Evolutionary conservation across 2,888 invertebrate genomes (phyloP).

Genomic region (Cartodere bifasciata): DNA sequence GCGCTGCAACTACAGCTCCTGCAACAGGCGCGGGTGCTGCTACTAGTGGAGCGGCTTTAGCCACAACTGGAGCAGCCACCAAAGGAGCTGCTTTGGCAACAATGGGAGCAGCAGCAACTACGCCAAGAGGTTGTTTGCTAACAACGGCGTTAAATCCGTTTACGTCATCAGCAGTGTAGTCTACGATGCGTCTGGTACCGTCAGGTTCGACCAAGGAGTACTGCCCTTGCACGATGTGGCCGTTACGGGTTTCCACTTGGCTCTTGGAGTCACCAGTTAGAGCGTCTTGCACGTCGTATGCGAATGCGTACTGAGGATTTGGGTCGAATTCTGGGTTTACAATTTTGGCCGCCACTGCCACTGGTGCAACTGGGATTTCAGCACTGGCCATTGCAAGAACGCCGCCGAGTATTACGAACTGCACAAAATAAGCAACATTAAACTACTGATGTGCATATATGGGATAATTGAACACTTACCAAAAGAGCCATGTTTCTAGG

Average conservation of each 20-base stretch:
- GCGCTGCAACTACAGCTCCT: constrained; percentile 10
- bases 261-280: constrained; percentile 45
- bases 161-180: constrained; percentile 42
- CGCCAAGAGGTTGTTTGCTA: constrained; percentile 5
- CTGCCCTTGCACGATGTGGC: constrained; percentile 48
- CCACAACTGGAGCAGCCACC: constrained; percentile 14
- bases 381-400: too few relatives aligned
- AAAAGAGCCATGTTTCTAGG: too few relatives aligned
- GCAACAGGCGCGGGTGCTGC: constrained; percentile 13
- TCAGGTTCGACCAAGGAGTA: constrained; percentile 46
- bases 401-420: too few relatives aligned
- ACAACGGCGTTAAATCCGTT: constrained; percentile 43
- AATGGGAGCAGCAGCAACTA: constrained; percentile 24
- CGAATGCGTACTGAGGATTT: constrained; percentile 42
- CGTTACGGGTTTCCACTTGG: constrained; percentile 50
- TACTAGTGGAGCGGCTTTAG: constrained; percentile 14
- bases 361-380: too few relatives aligned
- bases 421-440: too few relatives aligned
- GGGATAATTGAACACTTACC: too few relatives aligned
- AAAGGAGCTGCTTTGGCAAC: constrained; percentile 6
- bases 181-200: constrained; percentile 50
- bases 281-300: constrained; percentile 44
- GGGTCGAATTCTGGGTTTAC: constrained; percentile 26
- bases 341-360: constrained; percentile 19
- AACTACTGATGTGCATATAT: too few relatives aligned